These are phyloP conservation scores for Manacus vitellinus DNA, from an alignment of 2,113 vertebrate genomes.

Conservation along the genomic window DNA sequence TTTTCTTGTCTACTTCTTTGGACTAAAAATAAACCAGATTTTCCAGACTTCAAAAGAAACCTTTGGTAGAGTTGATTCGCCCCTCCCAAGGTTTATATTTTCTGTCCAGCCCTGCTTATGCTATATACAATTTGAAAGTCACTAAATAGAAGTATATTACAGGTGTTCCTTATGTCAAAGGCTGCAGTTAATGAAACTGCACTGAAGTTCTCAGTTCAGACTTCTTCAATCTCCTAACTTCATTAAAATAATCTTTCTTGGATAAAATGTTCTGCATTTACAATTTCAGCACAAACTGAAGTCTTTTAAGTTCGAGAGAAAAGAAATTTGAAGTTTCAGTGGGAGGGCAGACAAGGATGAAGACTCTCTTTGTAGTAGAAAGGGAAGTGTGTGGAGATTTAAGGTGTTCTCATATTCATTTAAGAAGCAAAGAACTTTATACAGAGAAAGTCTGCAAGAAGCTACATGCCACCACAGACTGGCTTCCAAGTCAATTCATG, in stretches of 20 bases:
- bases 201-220: not conserved
- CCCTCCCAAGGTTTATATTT: not conserved
- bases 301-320: not conserved
- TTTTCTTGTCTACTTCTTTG: not conserved
- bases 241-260: not conserved
- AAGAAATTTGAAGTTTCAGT: not conserved
- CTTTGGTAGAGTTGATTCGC: not conserved
- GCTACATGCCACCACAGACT: not conserved
- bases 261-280: not conserved
- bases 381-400: accelerated
- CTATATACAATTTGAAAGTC: not conserved
- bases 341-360: not conserved
- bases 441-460: not conserved
- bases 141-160: not conserved
- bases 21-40: not conserved
- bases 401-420: not conserved
- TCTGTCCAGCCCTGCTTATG: not conserved
- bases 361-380: not conserved
- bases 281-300: not conserved
- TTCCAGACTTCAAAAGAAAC: not conserved
- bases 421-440: not conserved
- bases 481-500: not conserved
- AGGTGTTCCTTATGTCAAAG: not conserved
- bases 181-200: not conserved
- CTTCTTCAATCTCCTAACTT: not conserved